These are phyloP conservation scores for Liasis olivaceus DNA, from an alignment of 2,797 vertebrate species.

Conservation along the genomic window DNA sequence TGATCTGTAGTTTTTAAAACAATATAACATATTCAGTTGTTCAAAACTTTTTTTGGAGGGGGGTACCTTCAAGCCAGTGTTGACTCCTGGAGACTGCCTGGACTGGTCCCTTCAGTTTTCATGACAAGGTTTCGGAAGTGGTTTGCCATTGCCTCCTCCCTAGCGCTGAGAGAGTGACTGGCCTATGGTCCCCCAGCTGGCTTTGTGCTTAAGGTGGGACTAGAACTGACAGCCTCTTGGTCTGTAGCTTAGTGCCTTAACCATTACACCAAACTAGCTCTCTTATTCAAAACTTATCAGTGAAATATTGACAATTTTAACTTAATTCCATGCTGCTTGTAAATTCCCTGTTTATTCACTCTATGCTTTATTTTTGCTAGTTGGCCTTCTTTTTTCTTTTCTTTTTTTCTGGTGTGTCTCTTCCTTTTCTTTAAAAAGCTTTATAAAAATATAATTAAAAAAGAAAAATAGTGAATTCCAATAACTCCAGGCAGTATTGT, in stretches of 20 bases:
- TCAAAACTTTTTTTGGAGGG: no score
- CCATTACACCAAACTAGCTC: neutral
- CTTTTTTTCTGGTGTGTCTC: neutral
- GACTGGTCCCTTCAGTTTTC: neutral
- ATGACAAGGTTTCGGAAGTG: neutral
- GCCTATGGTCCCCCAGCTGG: neutral
- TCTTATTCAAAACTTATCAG: neutral
- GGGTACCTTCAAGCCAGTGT: neutral
- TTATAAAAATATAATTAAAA: neutral
- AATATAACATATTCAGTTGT: no score
- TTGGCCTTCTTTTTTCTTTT: neutral
- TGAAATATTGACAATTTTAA: neutral
- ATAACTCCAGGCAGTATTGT: neutral
- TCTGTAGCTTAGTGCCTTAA: neutral
- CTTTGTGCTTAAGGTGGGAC: neutral
- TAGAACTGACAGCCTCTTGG: neutral
- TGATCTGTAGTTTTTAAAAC: neutral
- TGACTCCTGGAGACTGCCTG: neutral
- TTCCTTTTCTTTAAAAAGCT: neutral
- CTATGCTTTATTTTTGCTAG: neutral
- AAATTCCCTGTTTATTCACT: neutral
- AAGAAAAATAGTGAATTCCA: slow-evolving; percentile 23
- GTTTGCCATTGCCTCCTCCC: neutral
- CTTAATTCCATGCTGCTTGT: neutral
- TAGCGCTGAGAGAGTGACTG: neutral